Evolutionary conservation across 2,888 invertebrate species (phyloP).

Genomic region (Carcina quercana): DNA sequence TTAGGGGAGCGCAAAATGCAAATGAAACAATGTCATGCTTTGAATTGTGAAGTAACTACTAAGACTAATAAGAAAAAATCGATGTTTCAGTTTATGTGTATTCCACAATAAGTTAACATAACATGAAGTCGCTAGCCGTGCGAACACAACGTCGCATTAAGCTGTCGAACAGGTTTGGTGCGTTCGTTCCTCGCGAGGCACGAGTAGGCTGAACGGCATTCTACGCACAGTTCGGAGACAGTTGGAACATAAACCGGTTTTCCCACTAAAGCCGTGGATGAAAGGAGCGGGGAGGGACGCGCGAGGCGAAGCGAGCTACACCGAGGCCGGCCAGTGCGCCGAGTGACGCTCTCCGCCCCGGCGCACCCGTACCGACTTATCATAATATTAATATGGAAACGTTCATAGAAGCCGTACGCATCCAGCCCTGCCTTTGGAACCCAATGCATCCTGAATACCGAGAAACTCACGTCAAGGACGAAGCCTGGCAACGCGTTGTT

Average conservation of each 20-base stretch:
- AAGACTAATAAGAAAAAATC: too few relatives aligned
- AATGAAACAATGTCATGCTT: too few relatives aligned
- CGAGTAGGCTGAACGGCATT: slow-evolving; percentile 3
- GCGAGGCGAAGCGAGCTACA: slow-evolving; percentile 31
- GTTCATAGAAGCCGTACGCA: slow-evolving; percentile 54
- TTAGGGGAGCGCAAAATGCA: too few relatives aligned
- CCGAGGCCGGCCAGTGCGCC: slow-evolving; percentile 27
- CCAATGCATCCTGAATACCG: slow-evolving; percentile 56
- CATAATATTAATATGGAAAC: slow-evolving; percentile 36
- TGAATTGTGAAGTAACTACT: too few relatives aligned
- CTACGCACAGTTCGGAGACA: slow-evolving; percentile 1
- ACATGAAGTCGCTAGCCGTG: too few relatives aligned
- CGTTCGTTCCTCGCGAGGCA: too few relatives aligned
- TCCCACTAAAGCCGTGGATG: slow-evolving; percentile 32
- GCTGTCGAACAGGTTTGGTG: slow-evolving; percentile 7
- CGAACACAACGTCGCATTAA: too few relatives aligned
- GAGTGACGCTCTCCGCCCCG: slow-evolving; percentile 5
- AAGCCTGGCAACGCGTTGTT: slow-evolving; percentile 57
- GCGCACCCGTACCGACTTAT: too few relatives aligned
- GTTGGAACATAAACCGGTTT: slow-evolving; percentile 47
- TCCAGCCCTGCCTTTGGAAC: slow-evolving; percentile 58
- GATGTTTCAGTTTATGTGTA: too few relatives aligned
- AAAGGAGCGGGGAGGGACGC: slow-evolving; percentile 24
- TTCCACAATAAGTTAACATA: too few relatives aligned
- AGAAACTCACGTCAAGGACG: slow-evolving; percentile 48